Conservation (phyloP, 1,140 invertebrate species). For the Aricia agestis region DNA sequence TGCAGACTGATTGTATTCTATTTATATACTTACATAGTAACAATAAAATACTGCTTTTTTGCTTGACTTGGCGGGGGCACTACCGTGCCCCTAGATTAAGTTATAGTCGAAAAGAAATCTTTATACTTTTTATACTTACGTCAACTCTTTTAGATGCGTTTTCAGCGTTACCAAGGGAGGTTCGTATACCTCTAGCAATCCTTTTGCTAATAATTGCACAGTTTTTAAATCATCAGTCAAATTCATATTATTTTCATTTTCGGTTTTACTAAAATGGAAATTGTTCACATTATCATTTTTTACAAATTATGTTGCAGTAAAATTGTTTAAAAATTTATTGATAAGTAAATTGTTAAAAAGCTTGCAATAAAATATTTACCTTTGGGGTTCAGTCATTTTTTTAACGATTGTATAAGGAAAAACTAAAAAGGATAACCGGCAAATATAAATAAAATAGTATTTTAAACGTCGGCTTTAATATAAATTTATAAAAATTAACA, state of each 20-base stretch:
- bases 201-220: conserved; percentile 53
- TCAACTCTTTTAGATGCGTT: conserved; percentile 64
- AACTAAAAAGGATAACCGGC: not conserved
- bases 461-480: too few relatives aligned
- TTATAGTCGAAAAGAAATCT: not conserved
- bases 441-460: not conserved
- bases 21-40: too few relatives aligned
- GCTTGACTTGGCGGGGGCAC: too few relatives aligned
- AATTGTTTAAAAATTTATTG: too few relatives aligned
- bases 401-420: not conserved
- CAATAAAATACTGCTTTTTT: not conserved
- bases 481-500: too few relatives aligned
- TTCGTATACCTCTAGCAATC: conserved; percentile 61
- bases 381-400: not conserved
- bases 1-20: not conserved
- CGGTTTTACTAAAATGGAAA: conserved; percentile 29
- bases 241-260: conserved; percentile 21
- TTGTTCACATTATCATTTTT: not conserved
- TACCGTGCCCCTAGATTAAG: too few relatives aligned
- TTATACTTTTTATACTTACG: conserved; percentile 48
- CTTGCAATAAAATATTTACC: not conserved
- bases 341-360: too few relatives aligned
- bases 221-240: conserved; percentile 47
- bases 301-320: too few relatives aligned
- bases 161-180: conserved; percentile 60